A percentile compares a stretch with the other conserved stretches of the same genome.
These are phyloP conservation scores for Scelioninae gen. 2 DNA, from an alignment of 2,888 invertebrate genomes.

Conservation along the genomic window DNA sequence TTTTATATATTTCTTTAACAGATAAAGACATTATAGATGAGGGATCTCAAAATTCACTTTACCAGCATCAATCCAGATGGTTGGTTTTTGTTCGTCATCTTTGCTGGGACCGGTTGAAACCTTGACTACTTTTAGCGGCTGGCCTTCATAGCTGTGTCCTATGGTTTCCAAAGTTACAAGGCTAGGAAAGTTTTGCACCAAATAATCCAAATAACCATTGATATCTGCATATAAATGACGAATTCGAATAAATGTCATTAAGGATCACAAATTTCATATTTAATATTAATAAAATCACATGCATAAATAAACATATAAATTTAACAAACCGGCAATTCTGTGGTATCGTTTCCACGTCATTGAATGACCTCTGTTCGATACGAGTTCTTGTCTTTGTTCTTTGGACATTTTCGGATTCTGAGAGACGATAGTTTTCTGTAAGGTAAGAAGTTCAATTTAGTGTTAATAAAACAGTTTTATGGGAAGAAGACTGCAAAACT, in stretches of 20 bases:
- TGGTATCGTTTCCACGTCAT: slow-evolving; percentile 86
- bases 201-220: slow-evolving; percentile 81
- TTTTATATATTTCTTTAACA: too few relatives aligned
- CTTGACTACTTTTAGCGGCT: slow-evolving; percentile 83
- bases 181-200: slow-evolving; percentile 81
- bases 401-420: slow-evolving; percentile 82
- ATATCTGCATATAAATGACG: too few relatives aligned
- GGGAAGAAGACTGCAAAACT: too few relatives aligned
- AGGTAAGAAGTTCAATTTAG: neutral
- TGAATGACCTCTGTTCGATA: slow-evolving; percentile 79
- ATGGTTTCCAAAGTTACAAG: slow-evolving; percentile 82
- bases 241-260: too few relatives aligned
- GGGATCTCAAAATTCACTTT: slow-evolving; percentile 3
- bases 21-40: too few relatives aligned
- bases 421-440: slow-evolving; percentile 81
- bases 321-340: slow-evolving; percentile 77
- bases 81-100: slow-evolving; percentile 78
- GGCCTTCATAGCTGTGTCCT: slow-evolving; percentile 84
- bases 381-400: slow-evolving; percentile 79
- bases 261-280: too few relatives aligned
- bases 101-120: slow-evolving; percentile 76
- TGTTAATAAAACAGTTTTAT: neutral
- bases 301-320: slow-evolving; percentile 11
- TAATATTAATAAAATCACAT: too few relatives aligned
- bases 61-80: slow-evolving; percentile 90